Evolutionary conservation across 2,113 vertebrate genomes (phyloP).

Genomic region (Neodontobutis hainanensis): DNA sequence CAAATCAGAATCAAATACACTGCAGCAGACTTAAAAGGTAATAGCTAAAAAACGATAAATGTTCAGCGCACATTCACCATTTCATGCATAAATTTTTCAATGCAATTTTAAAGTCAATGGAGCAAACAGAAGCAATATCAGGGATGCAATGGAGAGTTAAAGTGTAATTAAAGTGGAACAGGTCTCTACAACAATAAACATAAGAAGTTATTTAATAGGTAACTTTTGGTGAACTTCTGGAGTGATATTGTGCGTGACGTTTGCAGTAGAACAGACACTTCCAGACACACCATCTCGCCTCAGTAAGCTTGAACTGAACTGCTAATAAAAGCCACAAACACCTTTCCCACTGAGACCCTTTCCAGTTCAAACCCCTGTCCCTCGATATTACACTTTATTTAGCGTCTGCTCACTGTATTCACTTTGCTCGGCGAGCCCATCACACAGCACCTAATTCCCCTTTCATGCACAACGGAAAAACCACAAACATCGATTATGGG

Average conservation of each 20-base stretch:
- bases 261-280: neutral
- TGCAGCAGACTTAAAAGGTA: too few species aligned
- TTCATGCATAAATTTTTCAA: too few species aligned
- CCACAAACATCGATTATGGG: conserved; percentile 68
- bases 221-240: neutral
- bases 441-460: conserved; percentile 42
- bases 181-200: too few species aligned
- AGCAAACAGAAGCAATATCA: too few species aligned
- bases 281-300: conserved; percentile 16
- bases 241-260: neutral
- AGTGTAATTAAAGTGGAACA: too few species aligned
- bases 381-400: conserved; percentile 54
- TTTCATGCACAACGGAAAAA: conserved; percentile 49
- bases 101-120: too few species aligned
- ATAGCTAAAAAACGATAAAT: too few species aligned
- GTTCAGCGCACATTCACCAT: too few species aligned
- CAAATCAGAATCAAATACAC: too few species aligned
- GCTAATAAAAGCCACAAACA: conserved; percentile 58
- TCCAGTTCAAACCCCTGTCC: conserved; percentile 43
- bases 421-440: conserved; percentile 41
- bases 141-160: too few species aligned
- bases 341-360: conserved; percentile 39
- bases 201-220: too few species aligned
- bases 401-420: conserved; percentile 46
- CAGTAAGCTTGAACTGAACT: conserved; percentile 41